These are phyloP conservation scores for Cyprinus carpio DNA, from an alignment of 2,113 vertebrate species.

Conservation along the genomic window DNA sequence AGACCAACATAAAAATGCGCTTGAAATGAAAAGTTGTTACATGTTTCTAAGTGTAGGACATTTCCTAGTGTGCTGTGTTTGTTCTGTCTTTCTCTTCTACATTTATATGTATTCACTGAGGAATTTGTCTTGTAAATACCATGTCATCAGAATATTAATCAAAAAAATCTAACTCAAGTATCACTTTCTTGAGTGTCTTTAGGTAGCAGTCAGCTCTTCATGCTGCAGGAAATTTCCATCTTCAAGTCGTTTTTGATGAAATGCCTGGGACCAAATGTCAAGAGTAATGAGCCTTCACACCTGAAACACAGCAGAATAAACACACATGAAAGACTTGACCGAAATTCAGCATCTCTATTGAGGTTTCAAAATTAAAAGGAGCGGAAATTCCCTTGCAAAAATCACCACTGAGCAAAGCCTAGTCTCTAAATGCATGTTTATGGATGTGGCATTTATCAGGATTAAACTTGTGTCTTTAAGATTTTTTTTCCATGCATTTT, in stretches of 20 bases:
- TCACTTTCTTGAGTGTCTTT: not conserved
- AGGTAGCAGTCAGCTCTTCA: not conserved
- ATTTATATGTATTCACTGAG: not conserved
- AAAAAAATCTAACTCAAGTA: not conserved
- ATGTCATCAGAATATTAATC: not conserved
- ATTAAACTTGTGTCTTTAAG: conserved; percentile 24
- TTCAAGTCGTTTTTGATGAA: not conserved
- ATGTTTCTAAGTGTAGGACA: not conserved
- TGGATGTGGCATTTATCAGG: conserved; percentile 47
- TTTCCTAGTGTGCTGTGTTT: not conserved
- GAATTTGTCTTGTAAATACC: conserved; percentile 2
- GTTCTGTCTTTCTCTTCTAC: not conserved
- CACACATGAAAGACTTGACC: conserved; percentile 60
- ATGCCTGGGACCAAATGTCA: conserved; percentile 41
- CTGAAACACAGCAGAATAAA: conserved; percentile 47
- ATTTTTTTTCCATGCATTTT: not conserved
- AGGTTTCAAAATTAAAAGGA: conserved; percentile 53
- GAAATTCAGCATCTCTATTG: conserved; percentile 61
- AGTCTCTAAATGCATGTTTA: conserved; percentile 14
- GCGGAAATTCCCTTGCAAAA: conserved; percentile 62
- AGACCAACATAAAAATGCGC: not conserved
- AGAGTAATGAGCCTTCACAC: conserved; percentile 61
- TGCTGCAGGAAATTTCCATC: conserved; percentile 50
- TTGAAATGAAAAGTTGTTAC: not conserved
- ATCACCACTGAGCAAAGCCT: conserved; percentile 25